These are phyloP conservation scores for Ctenopoma multispine DNA, from an alignment of 2,797 vertebrate species.

Conservation along the genomic window DNA sequence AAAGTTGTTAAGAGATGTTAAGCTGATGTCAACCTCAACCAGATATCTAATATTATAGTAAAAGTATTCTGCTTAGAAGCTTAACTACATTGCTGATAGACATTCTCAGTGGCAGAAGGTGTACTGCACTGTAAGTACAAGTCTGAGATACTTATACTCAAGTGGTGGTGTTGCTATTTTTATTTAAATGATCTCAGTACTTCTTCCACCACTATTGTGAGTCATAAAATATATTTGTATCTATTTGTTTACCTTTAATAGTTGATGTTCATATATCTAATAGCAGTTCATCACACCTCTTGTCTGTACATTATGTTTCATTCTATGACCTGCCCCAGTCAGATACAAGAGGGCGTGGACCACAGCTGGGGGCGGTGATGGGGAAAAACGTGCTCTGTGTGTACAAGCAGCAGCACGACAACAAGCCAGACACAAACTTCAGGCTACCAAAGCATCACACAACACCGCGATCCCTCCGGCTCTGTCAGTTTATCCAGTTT, in stretches of 20 bases:
- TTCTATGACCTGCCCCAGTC: not conserved
- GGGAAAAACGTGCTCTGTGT: conserved; percentile 54
- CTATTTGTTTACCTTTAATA: not conserved
- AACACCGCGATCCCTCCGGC: conserved; percentile 5
- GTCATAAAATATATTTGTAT: not conserved
- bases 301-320: not conserved
- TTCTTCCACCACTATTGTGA: not conserved
- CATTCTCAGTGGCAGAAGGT: not conserved
- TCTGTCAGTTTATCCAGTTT: conserved; percentile 15
- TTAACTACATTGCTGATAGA: not conserved
- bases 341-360: conserved; percentile 48
- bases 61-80: no score
- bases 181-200: not conserved
- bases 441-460: conserved; percentile 20
- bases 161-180: not conserved
- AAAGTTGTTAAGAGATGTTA: no score
- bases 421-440: conserved; percentile 25
- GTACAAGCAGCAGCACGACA: conserved; percentile 43
- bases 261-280: not conserved
- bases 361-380: conserved; percentile 40
- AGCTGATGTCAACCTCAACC: no score
- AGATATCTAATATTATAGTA: no score
- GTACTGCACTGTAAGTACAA: no score
- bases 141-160: not conserved
- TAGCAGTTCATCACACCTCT: not conserved